These are phyloP conservation scores for Catharus ustulatus DNA, from an alignment of 2,797 vertebrate genomes.

Conservation along the genomic window DNA sequence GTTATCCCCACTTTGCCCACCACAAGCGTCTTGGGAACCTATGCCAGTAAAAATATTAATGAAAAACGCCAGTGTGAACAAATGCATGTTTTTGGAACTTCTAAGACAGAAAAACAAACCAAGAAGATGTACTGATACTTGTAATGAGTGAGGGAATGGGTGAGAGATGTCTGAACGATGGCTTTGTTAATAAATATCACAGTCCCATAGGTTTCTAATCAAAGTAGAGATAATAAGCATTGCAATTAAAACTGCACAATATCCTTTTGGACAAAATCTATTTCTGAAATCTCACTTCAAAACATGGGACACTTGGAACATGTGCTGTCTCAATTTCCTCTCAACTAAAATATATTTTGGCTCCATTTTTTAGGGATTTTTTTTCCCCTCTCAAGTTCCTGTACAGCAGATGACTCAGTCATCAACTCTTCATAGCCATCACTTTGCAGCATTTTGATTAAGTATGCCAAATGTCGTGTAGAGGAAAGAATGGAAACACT, in stretches of 20 bases:
- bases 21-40: constrained; percentile 20
- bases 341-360: constrained; percentile 83
- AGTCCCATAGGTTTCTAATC: constrained; percentile 69
- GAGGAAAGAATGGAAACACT: constrained; percentile 91
- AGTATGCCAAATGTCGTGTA: constrained; percentile 89
- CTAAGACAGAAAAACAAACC: constrained; percentile 45
- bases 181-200: constrained; percentile 62
- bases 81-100: constrained; percentile 27
- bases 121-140: constrained; percentile 25
- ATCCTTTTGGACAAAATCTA: constrained; percentile 73
- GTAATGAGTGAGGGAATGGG: neutral
- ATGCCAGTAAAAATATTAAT: constrained; percentile 67
- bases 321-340: constrained; percentile 83
- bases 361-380: constrained; percentile 79
- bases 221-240: constrained; percentile 67
- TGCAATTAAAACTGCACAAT: constrained; percentile 71
- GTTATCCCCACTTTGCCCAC: constrained; percentile 59
- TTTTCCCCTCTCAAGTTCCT: constrained; percentile 81
- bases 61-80: constrained; percentile 67
- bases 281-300: constrained; percentile 79
- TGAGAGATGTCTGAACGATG: constrained; percentile 43
- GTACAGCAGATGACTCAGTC: constrained; percentile 88
- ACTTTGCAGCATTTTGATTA: constrained; percentile 88
- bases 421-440: constrained; percentile 84
- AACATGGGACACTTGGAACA: constrained; percentile 81